Percentiles rank a stretch among this genome's conserved stretches.
Evolutionary conservation across 2,113 vertebrate genomes (phyloP).

Genomic region (Eclectus roratus): DNA sequence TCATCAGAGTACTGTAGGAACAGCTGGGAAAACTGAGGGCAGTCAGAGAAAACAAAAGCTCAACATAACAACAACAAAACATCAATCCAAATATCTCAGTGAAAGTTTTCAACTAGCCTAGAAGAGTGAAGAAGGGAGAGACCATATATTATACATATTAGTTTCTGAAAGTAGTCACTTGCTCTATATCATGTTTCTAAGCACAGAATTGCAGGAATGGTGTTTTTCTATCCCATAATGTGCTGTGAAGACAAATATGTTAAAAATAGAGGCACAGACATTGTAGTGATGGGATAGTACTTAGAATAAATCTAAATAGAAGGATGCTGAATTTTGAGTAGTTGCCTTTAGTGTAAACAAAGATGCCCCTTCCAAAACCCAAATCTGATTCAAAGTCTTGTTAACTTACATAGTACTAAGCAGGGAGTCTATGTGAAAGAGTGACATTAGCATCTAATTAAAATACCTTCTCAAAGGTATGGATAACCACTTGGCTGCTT

Average conservation of each 20-base stretch:
- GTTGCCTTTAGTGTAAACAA: background rate
- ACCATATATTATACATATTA: rapidly evolving
- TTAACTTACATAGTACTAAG: background rate
- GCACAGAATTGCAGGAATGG: background rate
- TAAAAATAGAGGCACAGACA: no score
- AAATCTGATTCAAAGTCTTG: background rate
- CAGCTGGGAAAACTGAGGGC: background rate
- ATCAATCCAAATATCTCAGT: background rate
- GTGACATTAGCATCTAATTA: constrained; percentile 21
- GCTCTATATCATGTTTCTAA: background rate
- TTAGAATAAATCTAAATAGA: background rate
- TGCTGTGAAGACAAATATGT: background rate
- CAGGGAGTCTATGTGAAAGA: background rate
- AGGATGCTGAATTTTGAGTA: background rate
- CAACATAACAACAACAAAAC: background rate
- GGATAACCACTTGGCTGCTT: background rate
- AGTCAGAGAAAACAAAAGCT: background rate
- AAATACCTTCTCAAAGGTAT: background rate
- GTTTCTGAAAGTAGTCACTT: background rate
- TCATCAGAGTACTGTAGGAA: background rate
- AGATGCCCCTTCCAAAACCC: background rate
- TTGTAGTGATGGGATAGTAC: no score
- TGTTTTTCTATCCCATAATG: background rate
- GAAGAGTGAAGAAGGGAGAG: background rate
- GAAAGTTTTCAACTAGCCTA: background rate